Evolutionary conservation across 2,113 vertebrate species (phyloP).

Genomic region (Gymnogyps californianus): DNA sequence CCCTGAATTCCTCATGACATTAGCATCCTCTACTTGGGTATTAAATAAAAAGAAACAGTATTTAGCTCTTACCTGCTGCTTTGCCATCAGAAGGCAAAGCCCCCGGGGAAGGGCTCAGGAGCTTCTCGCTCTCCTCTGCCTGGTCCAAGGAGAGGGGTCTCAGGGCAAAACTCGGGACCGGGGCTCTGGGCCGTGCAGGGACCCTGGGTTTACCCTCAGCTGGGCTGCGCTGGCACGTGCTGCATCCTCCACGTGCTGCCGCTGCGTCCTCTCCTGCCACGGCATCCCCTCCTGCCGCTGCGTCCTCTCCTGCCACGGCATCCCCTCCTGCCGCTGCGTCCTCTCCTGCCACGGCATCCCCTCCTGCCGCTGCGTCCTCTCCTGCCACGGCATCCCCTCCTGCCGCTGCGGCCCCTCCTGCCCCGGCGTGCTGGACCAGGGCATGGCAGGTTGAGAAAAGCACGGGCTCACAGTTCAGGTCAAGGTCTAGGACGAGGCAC

Average conservation of each 20-base stretch:
- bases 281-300: too few species aligned
- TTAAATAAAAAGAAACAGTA: too few species aligned
- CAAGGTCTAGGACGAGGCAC: background rate
- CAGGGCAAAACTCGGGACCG: rapidly evolving
- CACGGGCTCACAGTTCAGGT: rapidly evolving
- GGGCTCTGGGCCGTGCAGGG: background rate
- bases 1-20: background rate
- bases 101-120: background rate
- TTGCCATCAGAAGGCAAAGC: background rate
- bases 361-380: background rate
- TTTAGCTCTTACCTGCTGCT: background rate
- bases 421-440: rapidly evolving
- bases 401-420: too few species aligned
- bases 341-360: background rate
- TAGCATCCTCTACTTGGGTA: background rate
- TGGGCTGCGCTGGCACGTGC: background rate
- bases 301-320: rapidly evolving
- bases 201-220: background rate
- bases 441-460: background rate
- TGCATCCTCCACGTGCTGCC: background rate
- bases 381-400: background rate
- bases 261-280: background rate
- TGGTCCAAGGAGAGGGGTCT: background rate
- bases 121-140: background rate
- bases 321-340: background rate